Evolutionary conservation across 2,797 vertebrate species (phyloP), one percentile per base, ranked within the genome.

Genomic region (Poecilia velifera): DNA sequence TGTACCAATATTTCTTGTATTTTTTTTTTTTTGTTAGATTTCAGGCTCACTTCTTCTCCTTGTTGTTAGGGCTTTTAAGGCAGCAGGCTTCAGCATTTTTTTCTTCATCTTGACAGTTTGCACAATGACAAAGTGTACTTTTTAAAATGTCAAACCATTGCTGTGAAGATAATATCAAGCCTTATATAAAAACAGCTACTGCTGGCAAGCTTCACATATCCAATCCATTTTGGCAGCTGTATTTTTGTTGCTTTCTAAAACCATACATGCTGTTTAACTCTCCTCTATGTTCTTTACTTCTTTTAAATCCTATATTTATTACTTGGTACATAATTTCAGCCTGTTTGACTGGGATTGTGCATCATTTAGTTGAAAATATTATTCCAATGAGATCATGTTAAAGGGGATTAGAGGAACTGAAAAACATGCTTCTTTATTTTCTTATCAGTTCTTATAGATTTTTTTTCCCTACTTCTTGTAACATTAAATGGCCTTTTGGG

Each of bases 141-240:
- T 73, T 49, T 31, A 73, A 73, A 73, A 73, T 73, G 47, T 73
- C 45, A 47, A 51, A 49, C 47, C 31, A 73, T 51, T 73, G 47
- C 72, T 73, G 46, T 51, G 31, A 73, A 73, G 46, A 73, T 49
- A 49, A 36, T 73, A 34, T 73, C 47, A 53, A 70, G 39, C 39
- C 66, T 43, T n/a, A 70, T 43, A 70, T 45, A 70, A 70, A 43
- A 70, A 70, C 39, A 25, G 12, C 39, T 25, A 1, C 22, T 43
- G 39, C 39, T 70, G 66, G 39, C 10, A 70, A 43, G 39, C 66
- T 70, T 70, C 22, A 70, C 66, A 45, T 70, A 43, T 43, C 39
- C 22, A 70, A 70, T 70, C 12, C 39, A 43, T 43, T 39, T 43
- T 70, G 66, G 66, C 41, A n/a, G 39, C 22, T 43, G 22, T 13